A percentile compares a stretch with the other conserved stretches of the same genome.
Evolutionary conservation across 1,140 invertebrate species (phyloP).

Genomic region (Atta cephalotes): DNA sequence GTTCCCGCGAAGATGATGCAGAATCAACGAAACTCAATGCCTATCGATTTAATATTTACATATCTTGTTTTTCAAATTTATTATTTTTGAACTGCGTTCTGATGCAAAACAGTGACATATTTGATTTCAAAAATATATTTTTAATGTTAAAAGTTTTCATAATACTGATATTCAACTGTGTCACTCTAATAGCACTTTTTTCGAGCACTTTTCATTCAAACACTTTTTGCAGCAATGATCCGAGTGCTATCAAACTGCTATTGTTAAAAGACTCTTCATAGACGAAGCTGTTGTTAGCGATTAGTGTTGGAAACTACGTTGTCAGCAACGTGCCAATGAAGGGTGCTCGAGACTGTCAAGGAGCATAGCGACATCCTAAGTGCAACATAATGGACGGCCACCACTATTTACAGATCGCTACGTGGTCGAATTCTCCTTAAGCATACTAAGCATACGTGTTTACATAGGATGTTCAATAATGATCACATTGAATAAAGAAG

Average conservation of each 20-base stretch:
- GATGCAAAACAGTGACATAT: neutral
- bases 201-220: neutral
- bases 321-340: conserved; percentile 24
- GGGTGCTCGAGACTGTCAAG: conserved; percentile 30
- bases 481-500: neutral
- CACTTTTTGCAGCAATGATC: neutral
- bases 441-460: conserved; percentile 2
- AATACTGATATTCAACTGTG: conserved; percentile 4
- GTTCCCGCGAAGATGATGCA: neutral
- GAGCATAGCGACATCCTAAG: conserved; percentile 22
- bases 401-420: conserved; percentile 33
- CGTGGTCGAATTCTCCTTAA: conserved; percentile 9
- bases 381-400: conserved; percentile 39
- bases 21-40: neutral
- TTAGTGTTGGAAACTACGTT: conserved; percentile 52
- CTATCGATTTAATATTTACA: conserved; percentile 10
- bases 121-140: neutral
- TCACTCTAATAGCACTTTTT: conserved; percentile 17
- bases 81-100: conserved; percentile 1
- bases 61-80: neutral
- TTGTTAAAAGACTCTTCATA: conserved; percentile 53
- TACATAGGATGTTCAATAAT: neutral
- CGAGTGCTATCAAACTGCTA: neutral
- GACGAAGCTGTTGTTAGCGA: conserved; percentile 35
- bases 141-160: neutral